Percentiles rank a stretch among this genome's conserved stretches.
Conservation (phyloP, 2,797 vertebrate species). For the Poecilia wingei region DNA sequence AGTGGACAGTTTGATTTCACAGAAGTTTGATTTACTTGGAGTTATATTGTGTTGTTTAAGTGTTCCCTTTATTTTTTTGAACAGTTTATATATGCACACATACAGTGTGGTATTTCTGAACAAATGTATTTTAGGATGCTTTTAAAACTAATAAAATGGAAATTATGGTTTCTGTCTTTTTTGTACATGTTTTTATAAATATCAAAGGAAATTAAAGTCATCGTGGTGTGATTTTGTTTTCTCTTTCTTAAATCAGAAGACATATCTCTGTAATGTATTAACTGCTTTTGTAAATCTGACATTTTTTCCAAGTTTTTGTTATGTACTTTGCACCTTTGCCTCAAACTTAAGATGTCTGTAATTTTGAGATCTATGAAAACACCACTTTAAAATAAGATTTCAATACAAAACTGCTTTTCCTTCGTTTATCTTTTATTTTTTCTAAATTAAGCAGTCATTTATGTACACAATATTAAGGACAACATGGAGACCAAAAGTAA, state of each 20-base stretch:
- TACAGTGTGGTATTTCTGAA: slow-evolving; percentile 29
- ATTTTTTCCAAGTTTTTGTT: neutral
- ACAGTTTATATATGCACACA: too few relatives aligned
- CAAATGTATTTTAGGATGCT: slow-evolving; percentile 18
- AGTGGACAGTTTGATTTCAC: too few relatives aligned
- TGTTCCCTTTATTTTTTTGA: too few relatives aligned
- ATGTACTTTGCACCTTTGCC: too few relatives aligned
- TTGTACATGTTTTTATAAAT: slow-evolving; percentile 5
- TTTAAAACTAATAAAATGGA: slow-evolving; percentile 56
- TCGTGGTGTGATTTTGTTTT: neutral
- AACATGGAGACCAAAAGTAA: neutral
- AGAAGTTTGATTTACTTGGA: too few relatives aligned
- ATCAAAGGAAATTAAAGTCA: neutral
- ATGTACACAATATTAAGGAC: neutral
- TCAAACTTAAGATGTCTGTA: neutral
- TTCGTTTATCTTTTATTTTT: neutral
- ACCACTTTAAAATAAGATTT: neutral
- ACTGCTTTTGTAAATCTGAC: neutral
- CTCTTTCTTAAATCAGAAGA: neutral
- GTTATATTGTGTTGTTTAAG: too few relatives aligned
- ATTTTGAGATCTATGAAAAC: neutral
- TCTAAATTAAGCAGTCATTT: neutral
- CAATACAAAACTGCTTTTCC: neutral
- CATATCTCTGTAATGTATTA: neutral
- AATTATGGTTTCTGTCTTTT: slow-evolving; percentile 1